Base-by-base conservation (phyloP, 2,797 vertebrate species). In the Microhierax caerulescens region DNA sequence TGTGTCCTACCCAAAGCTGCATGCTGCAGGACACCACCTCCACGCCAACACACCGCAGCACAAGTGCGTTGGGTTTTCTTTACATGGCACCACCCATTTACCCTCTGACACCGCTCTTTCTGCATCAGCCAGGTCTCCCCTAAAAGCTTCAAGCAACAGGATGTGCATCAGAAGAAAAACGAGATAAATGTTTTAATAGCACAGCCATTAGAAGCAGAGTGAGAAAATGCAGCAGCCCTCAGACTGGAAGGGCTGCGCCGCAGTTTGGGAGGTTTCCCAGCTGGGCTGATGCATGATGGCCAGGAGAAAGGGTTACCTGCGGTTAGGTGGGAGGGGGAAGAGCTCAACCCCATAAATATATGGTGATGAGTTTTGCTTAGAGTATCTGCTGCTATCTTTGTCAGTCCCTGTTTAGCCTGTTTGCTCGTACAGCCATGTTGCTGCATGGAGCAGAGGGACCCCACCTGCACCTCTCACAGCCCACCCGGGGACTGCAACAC, bases 301-400 rank as follows among this genome's bases (percentile, higher is more conserved):
- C 47, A 68, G 50, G 16, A 57, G 37, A 22, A 75, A 20, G 50
- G 39, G 5, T 57, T 3, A 25, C 7, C 41, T 63, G 45, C 0
- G 1, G 39, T 11, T 63, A 36, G 20, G 19, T 0, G 0, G 57
- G 18, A 81, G 50, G 30, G 80, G 20, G 28, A 82, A 28, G 72
- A 74, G 21, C 30, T 85, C 60, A 23, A 1, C 5, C 9, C 9
- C 37, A 51, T 68, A 63, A 43, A 50, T 1, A 39, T 7, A 36
- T 0, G 0, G 1, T 7, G 28, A 9, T 56, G 24, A n/a, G 48
- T 5, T 39, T 32, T 7, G 4, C n/a, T 32, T 28, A 37, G 47
- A 75, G 20, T 14, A 4, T 7, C 28, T 12, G 30, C 53, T 68
- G 73, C 39, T 85, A 12, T 3, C 5, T 68, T 45, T 28, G 16